Evolutionary conservation across 1,140 invertebrate species (phyloP).

Genomic region (Drosophila asahinai): DNA sequence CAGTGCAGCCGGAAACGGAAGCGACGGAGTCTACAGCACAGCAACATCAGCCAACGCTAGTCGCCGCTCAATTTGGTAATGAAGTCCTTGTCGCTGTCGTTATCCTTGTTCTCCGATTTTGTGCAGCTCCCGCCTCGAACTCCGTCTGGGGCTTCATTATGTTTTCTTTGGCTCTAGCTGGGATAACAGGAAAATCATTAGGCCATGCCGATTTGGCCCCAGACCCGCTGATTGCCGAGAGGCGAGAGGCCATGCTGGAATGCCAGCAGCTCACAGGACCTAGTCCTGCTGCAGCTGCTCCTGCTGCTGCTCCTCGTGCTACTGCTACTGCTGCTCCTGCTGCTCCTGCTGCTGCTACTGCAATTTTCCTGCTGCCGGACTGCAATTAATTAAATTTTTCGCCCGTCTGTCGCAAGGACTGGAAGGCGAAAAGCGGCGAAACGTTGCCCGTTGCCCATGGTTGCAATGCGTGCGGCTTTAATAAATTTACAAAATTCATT

Average conservation of each 20-base stretch:
- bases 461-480: conserved; percentile 67
- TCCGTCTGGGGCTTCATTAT: conserved; percentile 68
- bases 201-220: conserved; percentile 75
- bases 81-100: conserved; percentile 68
- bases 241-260: conserved; percentile 21
- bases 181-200: conserved; percentile 82
- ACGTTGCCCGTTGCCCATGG: conserved; percentile 24
- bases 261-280: conserved; percentile 7
- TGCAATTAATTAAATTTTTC: conserved; percentile 83
- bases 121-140: conserved; percentile 11
- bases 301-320: conserved; percentile 3
- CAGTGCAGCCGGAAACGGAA: conserved; percentile 79
- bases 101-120: conserved; percentile 27
- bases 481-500: conserved; percentile 78
- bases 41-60: conserved; percentile 57
- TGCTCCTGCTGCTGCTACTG: conserved; percentile 25
- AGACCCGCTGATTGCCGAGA: conserved; percentile 64
- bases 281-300: not conserved
- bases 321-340: not conserved
- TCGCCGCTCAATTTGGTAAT: conserved; percentile 81
- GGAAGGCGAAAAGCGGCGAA: conserved; percentile 30
- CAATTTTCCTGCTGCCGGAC: conserved; percentile 58
- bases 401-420: conserved; percentile 26
- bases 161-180: conserved; percentile 66
- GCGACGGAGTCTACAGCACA: conserved; percentile 42